Base-by-base conservation (phyloP, 2,113 vertebrate species). In the Ondatra zibethicus region DNA sequence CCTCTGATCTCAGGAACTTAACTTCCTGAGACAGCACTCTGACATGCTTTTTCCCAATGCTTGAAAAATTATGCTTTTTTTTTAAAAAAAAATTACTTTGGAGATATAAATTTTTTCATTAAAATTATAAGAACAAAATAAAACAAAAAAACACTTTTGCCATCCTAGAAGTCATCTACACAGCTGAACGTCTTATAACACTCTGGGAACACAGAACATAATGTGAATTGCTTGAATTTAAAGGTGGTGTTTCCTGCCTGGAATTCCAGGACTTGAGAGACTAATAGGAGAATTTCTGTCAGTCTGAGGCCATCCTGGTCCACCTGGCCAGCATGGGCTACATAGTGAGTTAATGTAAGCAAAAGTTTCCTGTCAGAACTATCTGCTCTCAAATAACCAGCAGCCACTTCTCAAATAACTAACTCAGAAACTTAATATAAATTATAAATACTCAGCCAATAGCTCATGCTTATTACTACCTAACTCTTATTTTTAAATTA, bases 111-210 rank as follows among this genome's bases (percentile, higher is more conserved):
- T 96, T 91, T 96, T 95, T 91, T 17, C 84, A 88, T 70, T 95
- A 87, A 88, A 96, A 95, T 82, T 94, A 82, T 78, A 90, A 89
- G 70, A 63, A 88, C 31, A 70, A 36, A 36, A 70, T 33, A 89
- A 84, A 80, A 45, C 92, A 75, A 87, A 73, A 84, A 94, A 89
- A 10, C 73, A 91, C 92, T 95, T 89, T 92, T 97, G 65, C 78
- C 90, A 94, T 96, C 88, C 80, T 58, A 81, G 65, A 89, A 92
- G 66, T n/a, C 63, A 77, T 72, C 55, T 75, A 78, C 65, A 66
- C 29, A 31, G 95, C 27, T 92, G 95, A 95, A 96, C 55, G 92
- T 39, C 87, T 87, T 58, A 25, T 13, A 68, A 81, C 85, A 66
- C 42, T 88, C 80, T 89, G 66, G 84, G 87, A 94, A 77, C 36